Base-by-base conservation (phyloP, 2,797 vertebrate genomes). In the Aphelocoma californica region DNA sequence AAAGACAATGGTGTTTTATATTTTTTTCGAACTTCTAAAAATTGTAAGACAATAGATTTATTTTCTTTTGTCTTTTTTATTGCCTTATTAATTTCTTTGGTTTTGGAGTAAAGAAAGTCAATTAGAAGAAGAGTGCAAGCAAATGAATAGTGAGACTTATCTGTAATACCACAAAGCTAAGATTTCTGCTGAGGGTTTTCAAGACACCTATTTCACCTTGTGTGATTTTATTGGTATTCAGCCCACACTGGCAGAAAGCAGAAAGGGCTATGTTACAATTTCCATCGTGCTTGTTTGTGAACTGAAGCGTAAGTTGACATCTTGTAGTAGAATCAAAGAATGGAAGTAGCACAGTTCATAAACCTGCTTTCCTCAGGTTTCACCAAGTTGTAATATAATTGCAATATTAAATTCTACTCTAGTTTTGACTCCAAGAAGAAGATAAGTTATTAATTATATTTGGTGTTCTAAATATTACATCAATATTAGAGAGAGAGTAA, bases 181-280 rank as follows among this genome's bases (percentile, higher is more conserved):
- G 58, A 51, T 32, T 82, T 47, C 40, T 72, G 62, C 21, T 95
- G 82, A 93, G 70, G 47, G 79, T 91, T 97, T 97, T 97, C 96
- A 96, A 86, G 81, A 81, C 86, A 96, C 81, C 90, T 96, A 56
- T 97, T 97, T 97, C 56, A 66, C 85, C 80, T 73, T 81, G 47
- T 96, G 94, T 88, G 92, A 96, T 96, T 93, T 66, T 94, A 97
- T 93, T 97, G 96, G 95, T 94, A 98, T 97, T 98, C 97, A 85
- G 53, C 48, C 87, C 97, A 97, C 96, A 95, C 15, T 88, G 80
- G 48, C 97, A 94, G 94, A 90, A 93, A 97, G 73, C 81, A 92
- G 84, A 97, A 97, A 97, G 94, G 84, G 77, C 88, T 88, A 73
- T 96, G 94, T 97, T 97, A 94, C 56, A 95, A 85, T 97, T 97